phyloP scores from a whole-genome alignment of 2,797 vertebrate species.

The Syncerus caffer region DNA sequence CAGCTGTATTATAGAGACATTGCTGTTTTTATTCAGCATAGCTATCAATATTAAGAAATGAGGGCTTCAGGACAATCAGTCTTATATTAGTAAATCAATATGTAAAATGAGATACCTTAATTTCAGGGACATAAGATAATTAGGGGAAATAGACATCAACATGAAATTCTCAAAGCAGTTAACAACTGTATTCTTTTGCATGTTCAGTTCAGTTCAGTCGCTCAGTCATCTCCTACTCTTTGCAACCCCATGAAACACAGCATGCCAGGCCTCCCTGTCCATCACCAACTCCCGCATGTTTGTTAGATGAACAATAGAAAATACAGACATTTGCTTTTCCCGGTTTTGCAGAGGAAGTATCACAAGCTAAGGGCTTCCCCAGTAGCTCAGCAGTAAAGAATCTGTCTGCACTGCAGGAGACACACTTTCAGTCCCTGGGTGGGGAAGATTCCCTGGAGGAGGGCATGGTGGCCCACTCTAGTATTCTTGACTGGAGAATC shows the following conservation, averaged over 20 bases:
- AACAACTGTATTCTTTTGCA: neutral
- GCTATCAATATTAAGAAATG: neutral
- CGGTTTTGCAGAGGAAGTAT: neutral
- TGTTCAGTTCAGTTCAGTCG: too few species aligned
- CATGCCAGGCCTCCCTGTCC: too few species aligned
- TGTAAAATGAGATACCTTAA: slow-evolving; percentile 43
- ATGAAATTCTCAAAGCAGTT: neutral
- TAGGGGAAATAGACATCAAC: slow-evolving; percentile 36
- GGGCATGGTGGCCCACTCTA: neutral
- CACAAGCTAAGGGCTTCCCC: neutral
- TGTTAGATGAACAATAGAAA: neutral
- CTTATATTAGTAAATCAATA: neutral
- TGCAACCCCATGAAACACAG: too few species aligned
- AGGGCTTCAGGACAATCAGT: neutral
- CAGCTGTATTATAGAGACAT: neutral
- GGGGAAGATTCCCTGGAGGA: neutral
- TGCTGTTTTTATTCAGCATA: slow-evolving; percentile 15
- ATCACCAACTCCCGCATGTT: neutral
- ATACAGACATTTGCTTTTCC: neutral
- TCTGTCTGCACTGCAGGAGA: neutral
- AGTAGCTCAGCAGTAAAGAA: neutral
- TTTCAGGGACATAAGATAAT: slow-evolving; percentile 16
- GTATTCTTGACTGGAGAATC: neutral
- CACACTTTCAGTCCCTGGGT: neutral
- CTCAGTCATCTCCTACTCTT: too few species aligned